phyloP scores from a whole-genome alignment of 2,888 invertebrate genomes.

The Hymenopus coronatus region DNA sequence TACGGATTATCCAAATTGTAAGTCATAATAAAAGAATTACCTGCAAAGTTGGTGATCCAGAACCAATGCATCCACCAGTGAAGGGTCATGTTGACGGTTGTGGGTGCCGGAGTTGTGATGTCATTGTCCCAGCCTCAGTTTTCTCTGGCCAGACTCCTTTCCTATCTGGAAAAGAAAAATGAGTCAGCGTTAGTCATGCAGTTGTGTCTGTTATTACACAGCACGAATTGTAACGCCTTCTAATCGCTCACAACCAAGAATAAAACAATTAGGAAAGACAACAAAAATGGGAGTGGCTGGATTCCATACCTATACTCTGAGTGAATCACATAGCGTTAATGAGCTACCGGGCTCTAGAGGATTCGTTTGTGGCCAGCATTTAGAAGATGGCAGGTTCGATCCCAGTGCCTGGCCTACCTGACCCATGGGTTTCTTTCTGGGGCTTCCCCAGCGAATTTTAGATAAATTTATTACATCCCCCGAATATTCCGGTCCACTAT shows the following conservation, averaged over 20 bases:
- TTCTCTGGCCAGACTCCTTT: background rate
- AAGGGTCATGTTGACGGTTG: conserved; percentile 66
- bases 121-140: conserved; percentile 14
- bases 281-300: too few species aligned
- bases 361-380: too few species aligned
- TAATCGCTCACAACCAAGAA: background rate
- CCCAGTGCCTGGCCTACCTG: too few species aligned
- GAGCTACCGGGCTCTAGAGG: too few species aligned
- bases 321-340: too few species aligned
- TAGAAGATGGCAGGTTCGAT: too few species aligned
- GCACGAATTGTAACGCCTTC: background rate
- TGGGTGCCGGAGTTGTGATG: conserved; percentile 36
- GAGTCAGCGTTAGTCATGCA: background rate
- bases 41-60: conserved; percentile 63
- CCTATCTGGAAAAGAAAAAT: background rate
- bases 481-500: too few species aligned
- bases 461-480: too few species aligned
- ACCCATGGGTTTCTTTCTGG: too few species aligned
- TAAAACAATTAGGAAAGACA: background rate
- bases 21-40: background rate
- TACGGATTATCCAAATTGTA: too few species aligned
- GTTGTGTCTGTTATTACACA: background rate
- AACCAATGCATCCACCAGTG: conserved; percentile 90
- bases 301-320: too few species aligned
- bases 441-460: too few species aligned